Base-by-base conservation (phyloP, 2,888 invertebrate genomes). In the Lasioglossum figueresi region DNA sequence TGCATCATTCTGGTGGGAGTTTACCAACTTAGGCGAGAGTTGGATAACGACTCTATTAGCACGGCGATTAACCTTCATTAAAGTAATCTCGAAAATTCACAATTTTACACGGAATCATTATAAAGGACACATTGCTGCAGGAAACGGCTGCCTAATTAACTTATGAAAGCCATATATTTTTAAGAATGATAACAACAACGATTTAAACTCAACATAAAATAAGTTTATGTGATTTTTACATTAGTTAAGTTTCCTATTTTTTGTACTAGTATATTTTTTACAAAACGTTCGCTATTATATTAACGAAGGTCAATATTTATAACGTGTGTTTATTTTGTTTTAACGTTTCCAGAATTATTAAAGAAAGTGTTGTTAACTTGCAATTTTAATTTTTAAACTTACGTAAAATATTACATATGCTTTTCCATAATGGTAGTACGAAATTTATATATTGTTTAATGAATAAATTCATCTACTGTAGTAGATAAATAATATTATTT, bases 31-130 rank as follows among this genome's bases (percentile, higher is more conserved):
- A 34, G 37, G 34, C 73, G n/a, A 45, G 31, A 68, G n/a, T 43
- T 68, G 31, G 31, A 45, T 73, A 31, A 56, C 73, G 68, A 83
- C 34, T 77, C 63, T 31, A 63, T 63, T 80, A 80, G 37, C 12
- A 31, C n/a, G 6, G 45, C 56, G 68, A 83, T 74, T 80, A 83
- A 74, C 63, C 73, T 73, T 73, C 43, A 40, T 82, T 78, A 82
- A 82, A 31, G 66, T 34, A 68, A 68, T 68, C 66, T 34, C 34
- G 66, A 68, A 68, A 68, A 34, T 68, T 37, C 66, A 68, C 34
- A 34, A 68, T 68, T 68, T 68, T 68, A 31, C 66, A 59, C 63
- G 56, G 56, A n/a, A 34, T 16, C 23, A 19, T 59, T 56, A 23
- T 31, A 16, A 71, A 34, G 37, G 31, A 31, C 59, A 59, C 43